phyloP scores from a whole-genome alignment of 2,888 invertebrate genomes.

The Pollenia amentaria region DNA sequence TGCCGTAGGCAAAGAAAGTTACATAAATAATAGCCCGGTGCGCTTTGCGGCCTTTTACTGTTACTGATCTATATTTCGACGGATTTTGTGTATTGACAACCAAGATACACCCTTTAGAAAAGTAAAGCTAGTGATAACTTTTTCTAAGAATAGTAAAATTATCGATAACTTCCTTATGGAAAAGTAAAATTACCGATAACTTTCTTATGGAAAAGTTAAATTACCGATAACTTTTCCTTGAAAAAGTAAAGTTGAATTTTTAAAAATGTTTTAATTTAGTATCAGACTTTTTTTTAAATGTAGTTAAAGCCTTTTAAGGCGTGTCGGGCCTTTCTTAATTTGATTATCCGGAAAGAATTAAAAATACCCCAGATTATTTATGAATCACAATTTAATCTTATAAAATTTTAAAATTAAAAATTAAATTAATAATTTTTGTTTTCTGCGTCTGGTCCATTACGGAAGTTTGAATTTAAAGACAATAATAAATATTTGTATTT shows the following conservation, averaged over 20 bases:
- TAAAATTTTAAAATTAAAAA: neutral
- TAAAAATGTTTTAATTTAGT: neutral
- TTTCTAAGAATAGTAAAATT: neutral
- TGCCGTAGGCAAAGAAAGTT: no score
- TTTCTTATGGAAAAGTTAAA: neutral
- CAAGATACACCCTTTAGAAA: no score
- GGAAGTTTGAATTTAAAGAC: slow-evolving; percentile 42
- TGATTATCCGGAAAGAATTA: slow-evolving; percentile 2
- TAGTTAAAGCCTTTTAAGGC: neutral
- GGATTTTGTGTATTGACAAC: no score
- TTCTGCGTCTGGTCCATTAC: neutral
- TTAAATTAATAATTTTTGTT: slow-evolving; percentile 16
- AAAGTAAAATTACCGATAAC: neutral
- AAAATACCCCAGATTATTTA: neutral
- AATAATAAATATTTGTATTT: slow-evolving; percentile 3
- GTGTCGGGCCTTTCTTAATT: neutral
- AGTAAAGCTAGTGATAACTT: neutral
- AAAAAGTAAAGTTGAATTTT: neutral
- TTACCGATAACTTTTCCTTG: no score
- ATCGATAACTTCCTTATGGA: neutral
- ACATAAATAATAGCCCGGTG: no score
- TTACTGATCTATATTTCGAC: no score
- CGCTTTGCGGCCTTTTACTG: no score
- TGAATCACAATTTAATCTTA: slow-evolving; percentile 4
- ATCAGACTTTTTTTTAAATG: no score